A percentile compares a stretch with the other conserved stretches of the same genome.
Evolutionary conservation across 2,888 invertebrate species (phyloP).

Genomic region (Isoperla grammatica): DNA sequence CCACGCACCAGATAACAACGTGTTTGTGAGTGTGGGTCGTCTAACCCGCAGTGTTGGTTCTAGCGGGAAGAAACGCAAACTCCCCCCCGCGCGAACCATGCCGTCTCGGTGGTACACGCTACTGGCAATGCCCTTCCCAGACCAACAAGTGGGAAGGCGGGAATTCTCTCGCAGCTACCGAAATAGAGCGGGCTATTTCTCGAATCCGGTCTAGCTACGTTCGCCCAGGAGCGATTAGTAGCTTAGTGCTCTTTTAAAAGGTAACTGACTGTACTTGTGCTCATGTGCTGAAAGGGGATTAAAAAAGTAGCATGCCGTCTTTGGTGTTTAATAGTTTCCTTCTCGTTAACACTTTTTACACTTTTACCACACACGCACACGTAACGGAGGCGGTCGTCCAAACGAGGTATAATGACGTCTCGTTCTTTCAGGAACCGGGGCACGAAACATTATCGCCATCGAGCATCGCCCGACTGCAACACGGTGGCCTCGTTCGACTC

Average conservation of each 20-base stretch:
- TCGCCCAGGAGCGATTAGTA: constrained; percentile 36
- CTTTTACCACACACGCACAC: background rate
- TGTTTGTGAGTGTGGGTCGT: constrained; percentile 11
- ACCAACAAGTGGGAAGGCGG: constrained; percentile 84
- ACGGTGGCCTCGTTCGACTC: constrained; percentile 87
- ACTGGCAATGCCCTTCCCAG: constrained; percentile 86
- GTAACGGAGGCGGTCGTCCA: background rate
- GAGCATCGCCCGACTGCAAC: constrained; percentile 84
- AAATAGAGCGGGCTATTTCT: constrained; percentile 74
- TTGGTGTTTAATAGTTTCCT: background rate
- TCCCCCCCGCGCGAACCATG: constrained; percentile 48
- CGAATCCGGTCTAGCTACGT: constrained; percentile 65
- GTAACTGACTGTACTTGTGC: constrained; percentile 26
- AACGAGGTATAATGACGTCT: background rate
- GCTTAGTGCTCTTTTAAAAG: constrained; percentile 38
- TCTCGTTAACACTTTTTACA: constrained; percentile 3
- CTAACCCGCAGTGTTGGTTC: constrained; percentile 34
- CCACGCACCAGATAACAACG: background rate
- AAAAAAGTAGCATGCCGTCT: too few relatives aligned
- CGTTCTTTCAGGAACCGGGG: constrained; percentile 59
- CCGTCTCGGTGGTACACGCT: constrained; percentile 85
- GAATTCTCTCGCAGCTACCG: constrained; percentile 70
- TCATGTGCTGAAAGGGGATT: background rate
- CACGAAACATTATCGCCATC: constrained; percentile 82
- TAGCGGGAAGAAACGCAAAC: constrained; percentile 44